A percentile compares a stretch with the other conserved stretches of the same genome.
Evolutionary conservation across 2,888 invertebrate genomes (phyloP).

Genomic region (Ypsolopha sequella): DNA sequence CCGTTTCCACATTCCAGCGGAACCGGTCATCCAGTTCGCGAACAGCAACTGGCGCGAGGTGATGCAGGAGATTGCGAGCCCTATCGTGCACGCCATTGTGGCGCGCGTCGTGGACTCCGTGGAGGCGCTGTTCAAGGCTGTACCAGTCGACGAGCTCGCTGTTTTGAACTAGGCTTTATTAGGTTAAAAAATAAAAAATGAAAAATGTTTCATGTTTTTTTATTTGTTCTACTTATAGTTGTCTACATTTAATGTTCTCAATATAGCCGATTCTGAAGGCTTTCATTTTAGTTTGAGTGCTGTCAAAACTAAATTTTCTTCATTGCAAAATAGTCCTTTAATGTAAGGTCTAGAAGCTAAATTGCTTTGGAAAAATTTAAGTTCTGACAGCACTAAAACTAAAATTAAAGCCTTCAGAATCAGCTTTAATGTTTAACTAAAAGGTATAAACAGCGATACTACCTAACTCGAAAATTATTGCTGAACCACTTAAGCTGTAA

Average conservation of each 20-base stretch:
- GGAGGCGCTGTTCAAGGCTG: conserved; percentile 35
- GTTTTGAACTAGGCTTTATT: background rate
- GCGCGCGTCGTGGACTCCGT: conserved; percentile 28
- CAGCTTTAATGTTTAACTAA: no score
- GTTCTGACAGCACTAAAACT: no score
- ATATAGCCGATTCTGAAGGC: no score
- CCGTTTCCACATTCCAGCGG: conserved; percentile 25
- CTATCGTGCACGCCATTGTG: conserved; percentile 40
- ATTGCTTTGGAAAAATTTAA: no score
- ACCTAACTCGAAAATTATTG: no score
- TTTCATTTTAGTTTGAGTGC: no score
- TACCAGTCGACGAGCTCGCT: conserved; percentile 32
- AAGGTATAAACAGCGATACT: no score
- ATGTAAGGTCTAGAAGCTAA: no score
- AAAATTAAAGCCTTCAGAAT: no score
- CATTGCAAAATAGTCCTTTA: no score
- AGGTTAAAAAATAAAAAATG: background rate
- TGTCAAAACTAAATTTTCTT: no score
- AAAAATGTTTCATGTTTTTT: background rate
- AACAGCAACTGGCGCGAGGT: conserved; percentile 48
- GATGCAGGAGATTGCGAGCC: conserved; percentile 48
- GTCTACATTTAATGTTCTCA: background rate
- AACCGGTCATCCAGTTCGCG: conserved; percentile 36
- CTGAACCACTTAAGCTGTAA: no score
- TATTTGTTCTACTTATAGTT: background rate